Percentiles rank a stretch among this genome's conserved stretches.
phyloP scores from a whole-genome alignment of 2,113 vertebrate species.

The Eubucco bourcierii region DNA sequence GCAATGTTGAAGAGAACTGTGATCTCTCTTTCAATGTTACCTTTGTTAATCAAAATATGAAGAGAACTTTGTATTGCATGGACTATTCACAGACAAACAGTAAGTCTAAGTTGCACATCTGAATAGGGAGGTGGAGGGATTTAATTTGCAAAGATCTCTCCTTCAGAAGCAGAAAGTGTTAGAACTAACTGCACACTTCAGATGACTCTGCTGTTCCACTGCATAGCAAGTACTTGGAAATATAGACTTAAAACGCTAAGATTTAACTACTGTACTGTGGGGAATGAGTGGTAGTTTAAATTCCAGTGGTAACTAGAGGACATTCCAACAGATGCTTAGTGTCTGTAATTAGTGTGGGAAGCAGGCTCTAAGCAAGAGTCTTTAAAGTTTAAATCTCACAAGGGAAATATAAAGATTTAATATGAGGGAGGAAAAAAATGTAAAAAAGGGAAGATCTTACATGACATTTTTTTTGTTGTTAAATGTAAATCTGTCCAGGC shows the following conservation, averaged over 20 bases:
- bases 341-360: constrained; percentile 59
- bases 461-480: not conserved
- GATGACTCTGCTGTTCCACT: not conserved
- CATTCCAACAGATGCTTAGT: constrained; percentile 21
- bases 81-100: not conserved
- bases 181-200: not conserved
- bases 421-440: not conserved
- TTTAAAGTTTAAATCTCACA: constrained; percentile 57
- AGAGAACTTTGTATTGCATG: not conserved
- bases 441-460: not conserved
- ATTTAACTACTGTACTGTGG: constrained; percentile 13
- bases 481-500: not conserved
- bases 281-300: constrained; percentile 37
- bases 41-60: not conserved
- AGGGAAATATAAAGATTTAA: constrained; percentile 24
- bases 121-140: not conserved
- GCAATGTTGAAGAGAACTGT: not conserved
- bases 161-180: not conserved
- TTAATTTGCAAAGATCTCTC: constrained; percentile 16
- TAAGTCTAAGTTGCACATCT: not conserved
- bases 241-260: constrained; percentile 2
- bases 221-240: not conserved
- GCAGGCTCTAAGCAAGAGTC: not conserved
- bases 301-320: constrained; percentile 42
- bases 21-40: constrained; percentile 3